Conservation (phyloP, 2,113 vertebrate genomes). For the Phalacrocorax carbo region DNA sequence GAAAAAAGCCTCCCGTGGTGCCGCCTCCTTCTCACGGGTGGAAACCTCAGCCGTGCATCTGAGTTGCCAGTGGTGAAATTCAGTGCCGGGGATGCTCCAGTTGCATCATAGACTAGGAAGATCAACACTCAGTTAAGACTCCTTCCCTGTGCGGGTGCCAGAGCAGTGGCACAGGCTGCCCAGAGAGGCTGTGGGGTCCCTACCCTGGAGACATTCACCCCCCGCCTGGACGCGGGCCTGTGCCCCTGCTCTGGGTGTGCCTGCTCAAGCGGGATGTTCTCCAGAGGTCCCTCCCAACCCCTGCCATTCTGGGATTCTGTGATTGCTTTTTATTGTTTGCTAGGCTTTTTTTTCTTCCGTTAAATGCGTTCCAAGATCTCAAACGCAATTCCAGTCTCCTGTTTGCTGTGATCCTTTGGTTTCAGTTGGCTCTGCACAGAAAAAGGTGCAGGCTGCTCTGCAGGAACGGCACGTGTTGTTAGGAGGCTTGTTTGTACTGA, state of each 20-base stretch:
- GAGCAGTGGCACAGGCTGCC: too few relatives aligned
- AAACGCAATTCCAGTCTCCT: fast-evolving
- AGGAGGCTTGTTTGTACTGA: background rate
- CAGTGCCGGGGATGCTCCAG: background rate
- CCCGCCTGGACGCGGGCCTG: too few relatives aligned
- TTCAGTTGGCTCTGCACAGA: background rate
- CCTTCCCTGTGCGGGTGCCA: background rate
- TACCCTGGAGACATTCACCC: too few relatives aligned
- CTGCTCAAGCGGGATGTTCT: too few relatives aligned
- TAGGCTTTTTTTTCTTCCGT: background rate
- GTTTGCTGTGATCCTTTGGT: background rate
- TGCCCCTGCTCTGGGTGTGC: too few relatives aligned
- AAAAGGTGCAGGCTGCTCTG: background rate
- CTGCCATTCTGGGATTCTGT: too few relatives aligned
- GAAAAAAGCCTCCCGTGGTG: fast-evolving
- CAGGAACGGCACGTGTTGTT: background rate
- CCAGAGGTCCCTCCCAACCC: too few relatives aligned
- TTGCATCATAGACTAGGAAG: background rate
- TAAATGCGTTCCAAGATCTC: background rate
- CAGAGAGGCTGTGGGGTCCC: too few relatives aligned
- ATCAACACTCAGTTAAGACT: background rate
- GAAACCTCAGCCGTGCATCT: background rate
- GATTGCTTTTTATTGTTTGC: background rate
- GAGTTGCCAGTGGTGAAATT: fast-evolving
- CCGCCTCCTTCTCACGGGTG: background rate